Evolutionary conservation across 2,888 invertebrate genomes (phyloP).

Genomic region (Epirrhoe alternata): DNA sequence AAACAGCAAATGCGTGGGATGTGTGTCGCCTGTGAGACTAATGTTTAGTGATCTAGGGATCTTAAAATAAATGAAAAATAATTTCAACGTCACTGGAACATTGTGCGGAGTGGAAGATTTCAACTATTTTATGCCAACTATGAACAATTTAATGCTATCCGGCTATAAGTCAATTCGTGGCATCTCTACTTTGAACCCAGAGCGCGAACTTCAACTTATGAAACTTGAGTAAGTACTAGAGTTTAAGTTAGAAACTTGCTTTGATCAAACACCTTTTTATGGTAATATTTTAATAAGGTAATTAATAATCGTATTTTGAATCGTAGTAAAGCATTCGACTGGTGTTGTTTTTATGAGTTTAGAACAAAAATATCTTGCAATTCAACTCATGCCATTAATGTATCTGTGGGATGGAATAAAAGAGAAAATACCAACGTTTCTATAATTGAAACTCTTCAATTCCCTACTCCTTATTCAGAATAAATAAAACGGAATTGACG

Average conservation of each 20-base stretch:
- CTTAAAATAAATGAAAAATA: no score
- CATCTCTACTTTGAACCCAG: background rate
- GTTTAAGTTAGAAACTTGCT: constrained; percentile 7
- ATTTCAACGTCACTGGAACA: no score
- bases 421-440: background rate
- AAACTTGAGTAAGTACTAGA: constrained; percentile 2
- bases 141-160: background rate
- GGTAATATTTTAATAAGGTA: background rate
- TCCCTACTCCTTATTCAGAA: constrained; percentile 6
- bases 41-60: no score
- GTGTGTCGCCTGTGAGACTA: no score
- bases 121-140: background rate
- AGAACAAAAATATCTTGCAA: no score
- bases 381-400: background rate
- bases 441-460: constrained; percentile 25
- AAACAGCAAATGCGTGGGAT: no score
- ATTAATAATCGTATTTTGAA: background rate
- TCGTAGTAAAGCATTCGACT: no score
- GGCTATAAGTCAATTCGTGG: background rate
- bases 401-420: background rate
- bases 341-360: no score
- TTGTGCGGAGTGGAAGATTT: no score
- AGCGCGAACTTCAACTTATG: constrained; percentile 3
- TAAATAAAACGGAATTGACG: constrained; percentile 16
- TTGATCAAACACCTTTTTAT: background rate